Evolutionary conservation across 1,140 invertebrate species (phyloP), one percentile per base, ranked within the genome.

Genomic region (Drosophila punjabiensis): DNA sequence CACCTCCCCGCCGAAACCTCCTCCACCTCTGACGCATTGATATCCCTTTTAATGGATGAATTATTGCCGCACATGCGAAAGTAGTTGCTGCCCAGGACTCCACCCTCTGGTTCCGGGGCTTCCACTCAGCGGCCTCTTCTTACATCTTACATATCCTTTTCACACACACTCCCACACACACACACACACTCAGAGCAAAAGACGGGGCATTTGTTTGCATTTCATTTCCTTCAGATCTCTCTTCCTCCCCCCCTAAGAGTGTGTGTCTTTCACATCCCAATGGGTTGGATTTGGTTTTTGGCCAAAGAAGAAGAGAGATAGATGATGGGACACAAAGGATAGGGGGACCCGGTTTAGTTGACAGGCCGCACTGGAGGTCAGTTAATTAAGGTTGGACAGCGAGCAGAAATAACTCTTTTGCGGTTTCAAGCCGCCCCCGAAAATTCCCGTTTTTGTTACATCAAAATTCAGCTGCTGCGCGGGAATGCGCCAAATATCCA

Each of bases 11-110:
- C 33, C 24, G 13, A 39, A 20, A 5, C 48, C 60, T 41, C 41
- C 45, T 16, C 65, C 62, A 32, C 47, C 73, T 69, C 77, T 84
- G 74, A 82, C 84, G 84, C 86, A 91, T 91, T 91, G 84, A 92
- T 91, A 92, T 92, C 91, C 91, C 91, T 92, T 92, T 92, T 92
- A 92, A 92, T 92, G 91, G 91, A 92, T 92, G 91, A 92, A 85
- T 92, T 92, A 92, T 92, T 92, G 91, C 91, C 91, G 78, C 88
- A 92, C 91, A 92, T 92, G 88, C 90, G 84, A 92, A 92, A 92
- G 90, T 92, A 92, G 90, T 92, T 92, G 89, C 82, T 86, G 82
- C 67, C 66, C 77, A 74, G 37, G 52, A 62, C 63, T 47, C 30
- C 43, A 32, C 56, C 41, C 41, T 58, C 35, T n/a, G 55, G 55